Conservation (phyloP, 2,888 invertebrate species). For the Syritta pipiens region DNA sequence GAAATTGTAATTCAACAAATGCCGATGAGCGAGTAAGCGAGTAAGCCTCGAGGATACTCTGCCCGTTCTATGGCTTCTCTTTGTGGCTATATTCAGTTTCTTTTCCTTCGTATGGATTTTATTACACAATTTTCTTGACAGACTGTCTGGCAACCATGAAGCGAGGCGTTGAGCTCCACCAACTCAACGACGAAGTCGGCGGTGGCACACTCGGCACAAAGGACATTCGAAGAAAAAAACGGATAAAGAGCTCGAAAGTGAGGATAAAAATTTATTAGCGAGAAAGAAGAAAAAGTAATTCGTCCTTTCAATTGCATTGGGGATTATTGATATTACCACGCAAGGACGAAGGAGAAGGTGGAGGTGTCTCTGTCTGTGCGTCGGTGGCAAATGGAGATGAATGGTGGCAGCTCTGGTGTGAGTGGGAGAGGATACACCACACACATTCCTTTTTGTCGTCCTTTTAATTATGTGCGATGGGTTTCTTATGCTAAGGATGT, state of each 20-base stretch:
- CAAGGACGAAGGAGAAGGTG: neutral
- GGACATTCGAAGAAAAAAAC: slow-evolving; percentile 20
- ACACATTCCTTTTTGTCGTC: neutral
- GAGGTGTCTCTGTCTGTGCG: neutral
- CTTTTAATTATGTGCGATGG: slow-evolving; percentile 24
- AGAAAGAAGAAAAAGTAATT: slow-evolving; percentile 60
- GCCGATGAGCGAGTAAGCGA: slow-evolving; percentile 63
- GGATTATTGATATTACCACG: slow-evolving; percentile 62
- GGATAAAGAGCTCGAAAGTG: slow-evolving; percentile 19
- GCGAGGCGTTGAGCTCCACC: too few relatives aligned
- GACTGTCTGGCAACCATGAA: slow-evolving; percentile 61
- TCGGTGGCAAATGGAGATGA: slow-evolving; percentile 15
- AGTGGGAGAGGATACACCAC: too few relatives aligned
- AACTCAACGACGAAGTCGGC: too few relatives aligned
- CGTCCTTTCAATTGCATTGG: slow-evolving; percentile 63
- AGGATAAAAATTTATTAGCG: slow-evolving; percentile 65
- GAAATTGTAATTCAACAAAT: slow-evolving; percentile 68
- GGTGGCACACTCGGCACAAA: neutral
- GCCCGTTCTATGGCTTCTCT: slow-evolving; percentile 63
- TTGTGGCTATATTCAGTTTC: slow-evolving; percentile 16
- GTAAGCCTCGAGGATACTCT: slow-evolving; percentile 65
- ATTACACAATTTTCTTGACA: slow-evolving; percentile 66
- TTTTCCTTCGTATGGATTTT: slow-evolving; percentile 35
- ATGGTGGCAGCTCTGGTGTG: neutral
- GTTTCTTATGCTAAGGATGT: too few relatives aligned